Evolutionary conservation across 2,888 invertebrate genomes (phyloP), one percentile per base, ranked within the genome.

Genomic region (Helleia helle): DNA sequence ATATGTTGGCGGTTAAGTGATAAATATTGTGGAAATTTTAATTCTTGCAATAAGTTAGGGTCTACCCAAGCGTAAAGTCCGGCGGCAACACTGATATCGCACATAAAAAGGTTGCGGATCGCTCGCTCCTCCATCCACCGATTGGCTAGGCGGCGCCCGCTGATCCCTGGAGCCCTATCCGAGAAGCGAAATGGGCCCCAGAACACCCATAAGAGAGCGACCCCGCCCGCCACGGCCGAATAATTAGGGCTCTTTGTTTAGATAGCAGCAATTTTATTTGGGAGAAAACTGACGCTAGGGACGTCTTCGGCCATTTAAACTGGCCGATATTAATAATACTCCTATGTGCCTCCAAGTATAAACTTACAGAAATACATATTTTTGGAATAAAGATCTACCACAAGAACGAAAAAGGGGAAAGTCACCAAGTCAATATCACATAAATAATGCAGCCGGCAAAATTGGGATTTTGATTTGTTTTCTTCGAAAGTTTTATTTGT

Each of bases 141-240:
- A 88, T 88, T 87, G 87, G 87, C 86, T 86, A 87, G 88, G 87
- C 87, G 87, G 87, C 85, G 84, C 86, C 84, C 81, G 83, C 73
- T 72, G 74, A 68, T 87, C 88, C 79, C 81, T 62, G 68, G 87
- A 87, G 86, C 71, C 86, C 86, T 87, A 88, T 88, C 87, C 87
- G 85, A 83, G 81, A 81, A 86, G 84, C 86, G 83, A 86, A 88
- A 88, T 88, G 86, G 87, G 87, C 87, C 88, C 88, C 88, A 76
- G 85, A 87, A 87, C 88, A 87, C 88, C 87, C 87, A 88, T 88
- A 88, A 88, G 87, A 86, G 87, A 87, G 84, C 87, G 87, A 87
- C 88, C 88, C 88, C 87, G 87, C 87, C 86, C 83, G 83, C 85
- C 85, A 83, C 83, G 83, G 83, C 83, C 87, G 87, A 86, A 87